Evolutionary conservation across 2,113 vertebrate genomes (phyloP).

Genomic region (Caloenas nicobarica): DNA sequence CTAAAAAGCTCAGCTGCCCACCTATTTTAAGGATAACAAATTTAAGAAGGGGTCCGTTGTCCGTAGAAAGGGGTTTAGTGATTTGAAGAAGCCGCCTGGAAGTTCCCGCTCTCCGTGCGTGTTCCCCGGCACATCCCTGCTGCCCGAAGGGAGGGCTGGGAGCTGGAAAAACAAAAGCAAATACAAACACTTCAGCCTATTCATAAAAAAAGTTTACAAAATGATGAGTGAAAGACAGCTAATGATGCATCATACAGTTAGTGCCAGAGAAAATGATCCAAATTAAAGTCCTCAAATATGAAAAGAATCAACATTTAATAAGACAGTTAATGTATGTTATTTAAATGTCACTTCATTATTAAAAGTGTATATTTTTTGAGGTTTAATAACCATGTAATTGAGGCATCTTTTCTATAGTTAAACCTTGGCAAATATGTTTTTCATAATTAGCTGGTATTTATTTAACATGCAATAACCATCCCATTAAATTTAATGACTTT

Average conservation of each 20-base stretch:
- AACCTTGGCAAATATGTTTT: constrained; percentile 76
- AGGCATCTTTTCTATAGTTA: constrained; percentile 74
- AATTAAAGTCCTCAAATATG: constrained; percentile 62
- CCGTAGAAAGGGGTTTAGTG: neutral
- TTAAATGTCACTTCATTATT: constrained; percentile 65
- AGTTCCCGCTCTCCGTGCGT: neutral
- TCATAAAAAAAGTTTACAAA: constrained; percentile 48
- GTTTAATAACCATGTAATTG: constrained; percentile 77
- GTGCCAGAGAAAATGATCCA: constrained; percentile 37
- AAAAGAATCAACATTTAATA: constrained; percentile 70
- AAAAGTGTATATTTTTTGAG: constrained; percentile 72
- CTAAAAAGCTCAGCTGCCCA: neutral
- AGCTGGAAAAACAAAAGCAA: neutral
- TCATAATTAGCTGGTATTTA: constrained; percentile 80
- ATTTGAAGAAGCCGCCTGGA: neutral
- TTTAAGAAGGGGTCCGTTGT: neutral
- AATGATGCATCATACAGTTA: constrained; percentile 45
- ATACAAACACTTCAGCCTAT: neutral
- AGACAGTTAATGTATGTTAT: constrained; percentile 58
- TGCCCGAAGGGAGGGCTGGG: neutral
- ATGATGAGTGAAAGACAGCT: constrained; percentile 61
- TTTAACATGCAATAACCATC: constrained; percentile 75
- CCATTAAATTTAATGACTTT: constrained; percentile 78
- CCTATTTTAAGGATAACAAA: neutral
- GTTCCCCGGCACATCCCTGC: neutral